phyloP scores from a whole-genome alignment of 1,140 invertebrate genomes.

The Spodoptera frugiperda region DNA sequence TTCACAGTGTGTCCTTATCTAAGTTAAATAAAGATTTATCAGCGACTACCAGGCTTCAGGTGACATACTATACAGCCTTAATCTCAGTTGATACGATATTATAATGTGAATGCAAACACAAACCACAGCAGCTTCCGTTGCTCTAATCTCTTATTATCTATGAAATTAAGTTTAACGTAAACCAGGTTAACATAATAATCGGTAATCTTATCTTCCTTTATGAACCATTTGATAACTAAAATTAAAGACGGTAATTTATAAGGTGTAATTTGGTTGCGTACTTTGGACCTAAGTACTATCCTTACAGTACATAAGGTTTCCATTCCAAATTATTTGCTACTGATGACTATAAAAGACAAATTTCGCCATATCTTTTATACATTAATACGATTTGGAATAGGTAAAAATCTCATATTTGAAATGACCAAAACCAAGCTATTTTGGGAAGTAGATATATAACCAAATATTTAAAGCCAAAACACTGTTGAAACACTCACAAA shows the following conservation, averaged over 20 bases:
- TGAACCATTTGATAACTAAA: conserved; percentile 1
- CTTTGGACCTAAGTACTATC: neutral
- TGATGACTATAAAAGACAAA: too few relatives aligned
- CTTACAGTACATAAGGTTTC: too few relatives aligned
- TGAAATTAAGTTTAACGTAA: conserved; percentile 54
- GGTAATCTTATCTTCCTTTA: conserved; percentile 51
- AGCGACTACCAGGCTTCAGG: conserved; percentile 71
- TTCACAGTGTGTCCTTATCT: conserved; percentile 66
- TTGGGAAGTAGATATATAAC: too few relatives aligned
- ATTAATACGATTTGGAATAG: too few relatives aligned
- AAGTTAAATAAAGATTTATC: conserved; percentile 77
- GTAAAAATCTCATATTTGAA: too few relatives aligned
- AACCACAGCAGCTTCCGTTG: conserved; percentile 77
- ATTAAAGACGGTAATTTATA: neutral
- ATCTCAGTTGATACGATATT: conserved; percentile 79
- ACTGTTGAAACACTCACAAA: too few relatives aligned
- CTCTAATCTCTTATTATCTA: conserved; percentile 75
- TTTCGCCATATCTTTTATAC: too few relatives aligned
- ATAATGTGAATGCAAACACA: conserved; percentile 73
- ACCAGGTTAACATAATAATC: conserved; percentile 56
- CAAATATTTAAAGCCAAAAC: too few relatives aligned
- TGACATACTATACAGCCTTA: conserved; percentile 77
- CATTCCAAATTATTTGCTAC: too few relatives aligned
- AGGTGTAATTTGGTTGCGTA: neutral
- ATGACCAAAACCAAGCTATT: too few relatives aligned